Evolutionary conservation across 2,888 invertebrate species (phyloP), one percentile per base, ranked within the genome.

Genomic region (Pseudococcus longispinus): DNA sequence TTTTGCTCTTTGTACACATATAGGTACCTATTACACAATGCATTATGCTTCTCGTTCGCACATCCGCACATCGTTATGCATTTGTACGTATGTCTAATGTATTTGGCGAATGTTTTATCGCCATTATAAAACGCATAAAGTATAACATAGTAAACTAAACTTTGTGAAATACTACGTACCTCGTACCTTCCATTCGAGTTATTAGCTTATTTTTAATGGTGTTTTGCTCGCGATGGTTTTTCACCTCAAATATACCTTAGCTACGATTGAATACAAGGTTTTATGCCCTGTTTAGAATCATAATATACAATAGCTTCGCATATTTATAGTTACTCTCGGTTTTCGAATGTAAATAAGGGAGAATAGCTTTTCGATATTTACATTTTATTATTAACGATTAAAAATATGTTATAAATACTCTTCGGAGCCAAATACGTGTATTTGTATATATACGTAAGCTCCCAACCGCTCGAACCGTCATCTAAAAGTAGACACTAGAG

Each of bases 311-410:
- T 55, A 55, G 60, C 11, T n/a, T 4, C 55, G n/a, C n/a, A 4
- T 55, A 37, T 55, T 55, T 55, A 55, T 60, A 9, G 23, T 11
- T 23, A 23, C 11, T 60, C 20, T 60, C 23, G 55, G 20, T 60
- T 2, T 29, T 18, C 20, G 15, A 65, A 29, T 70, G 29, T 70
- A 70, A 70, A 70, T 70, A 70, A 70, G 26, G 29, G 29, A 70
- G 70, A 70, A 70, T 32, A 18, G 70, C 23, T 70, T 29, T 70
- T 70, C 70, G 18, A 29, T 70, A 70, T 70, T 70, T 70, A 70
- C 70, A 32, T 70, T 70, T 70, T 60, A 70, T 70, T 70, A 70
- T 29, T 18, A 70, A 70, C 70, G 26, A 70, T 70, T 70, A 70
- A 70, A 60, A 60, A 55, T 55, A 55, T 9, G 0, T 60, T 2